A percentile compares a stretch with the other conserved stretches of the same genome.
These are phyloP conservation scores for Achroia grisella DNA, from an alignment of 1,140 invertebrate species.

Conservation along the genomic window DNA sequence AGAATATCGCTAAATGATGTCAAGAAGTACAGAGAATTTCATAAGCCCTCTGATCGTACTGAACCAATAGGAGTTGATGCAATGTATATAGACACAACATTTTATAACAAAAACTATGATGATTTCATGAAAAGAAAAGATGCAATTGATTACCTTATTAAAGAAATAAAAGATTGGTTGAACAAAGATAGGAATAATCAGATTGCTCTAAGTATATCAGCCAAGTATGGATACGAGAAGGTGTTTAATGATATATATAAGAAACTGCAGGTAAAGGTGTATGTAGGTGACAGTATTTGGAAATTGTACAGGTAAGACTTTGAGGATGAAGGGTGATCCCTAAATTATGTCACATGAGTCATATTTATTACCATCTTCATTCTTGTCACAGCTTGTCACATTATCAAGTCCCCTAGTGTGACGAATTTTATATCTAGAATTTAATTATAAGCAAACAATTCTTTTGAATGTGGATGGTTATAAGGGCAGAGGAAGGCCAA, in stretches of 20 bases:
- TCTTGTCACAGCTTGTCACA: too few relatives aligned
- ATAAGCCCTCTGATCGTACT: conserved; percentile 43
- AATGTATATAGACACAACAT: conserved; percentile 83
- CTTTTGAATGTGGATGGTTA: too few relatives aligned
- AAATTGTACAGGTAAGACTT: conserved; percentile 49
- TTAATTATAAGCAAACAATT: too few relatives aligned
- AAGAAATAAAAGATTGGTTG: conserved; percentile 74
- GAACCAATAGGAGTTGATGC: conserved; percentile 73
- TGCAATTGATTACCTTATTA: conserved; percentile 67
- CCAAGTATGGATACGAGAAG: conserved; percentile 76
- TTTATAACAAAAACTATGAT: conserved; percentile 69
- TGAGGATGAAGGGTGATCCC: too few relatives aligned
- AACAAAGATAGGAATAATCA: conserved; percentile 51
- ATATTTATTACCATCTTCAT: too few relatives aligned
- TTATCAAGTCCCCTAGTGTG: too few relatives aligned
- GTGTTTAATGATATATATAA: conserved; percentile 75
- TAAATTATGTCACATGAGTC: too few relatives aligned
- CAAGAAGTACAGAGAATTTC: conserved; percentile 72
- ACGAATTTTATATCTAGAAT: too few relatives aligned
- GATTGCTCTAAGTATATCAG: conserved; percentile 72
- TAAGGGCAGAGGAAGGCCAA: too few relatives aligned
- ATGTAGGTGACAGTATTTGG: conserved; percentile 57
- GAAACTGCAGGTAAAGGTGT: conserved; percentile 71
- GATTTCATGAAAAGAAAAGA: conserved; percentile 76
- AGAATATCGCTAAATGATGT: conserved; percentile 65